A percentile compares a stretch with the other conserved stretches of the same genome.
These are phyloP conservation scores for Dascillus cervinus DNA, from an alignment of 2,888 invertebrate species.

Conservation along the genomic window DNA sequence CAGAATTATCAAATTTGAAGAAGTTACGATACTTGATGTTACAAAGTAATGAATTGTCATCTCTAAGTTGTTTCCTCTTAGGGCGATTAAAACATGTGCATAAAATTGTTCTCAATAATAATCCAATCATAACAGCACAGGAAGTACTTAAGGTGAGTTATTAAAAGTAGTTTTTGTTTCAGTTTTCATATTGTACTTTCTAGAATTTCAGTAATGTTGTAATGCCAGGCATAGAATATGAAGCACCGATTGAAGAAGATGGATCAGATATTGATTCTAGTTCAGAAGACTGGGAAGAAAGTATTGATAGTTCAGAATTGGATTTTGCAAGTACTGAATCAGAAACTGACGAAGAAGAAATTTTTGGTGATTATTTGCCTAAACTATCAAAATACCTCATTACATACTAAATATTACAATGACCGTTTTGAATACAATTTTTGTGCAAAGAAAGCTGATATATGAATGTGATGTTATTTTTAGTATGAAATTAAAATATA, in stretches of 20 bases:
- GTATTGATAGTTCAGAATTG: slow-evolving; percentile 35
- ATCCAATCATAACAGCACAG: slow-evolving; percentile 26
- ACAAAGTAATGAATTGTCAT: slow-evolving; percentile 31
- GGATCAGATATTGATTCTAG: slow-evolving; percentile 27
- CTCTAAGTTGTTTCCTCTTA: slow-evolving; percentile 26
- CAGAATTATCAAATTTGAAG: slow-evolving; percentile 27
- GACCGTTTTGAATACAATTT: too few relatives aligned
- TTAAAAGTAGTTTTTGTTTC: background rate
- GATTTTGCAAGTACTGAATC: slow-evolving; percentile 32
- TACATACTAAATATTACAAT: slow-evolving; percentile 22
- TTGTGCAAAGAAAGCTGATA: too few relatives aligned
- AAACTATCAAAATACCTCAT: slow-evolving; percentile 34
- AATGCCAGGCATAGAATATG: slow-evolving; percentile 23
- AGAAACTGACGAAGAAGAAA: slow-evolving; percentile 31
- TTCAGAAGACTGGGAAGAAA: slow-evolving; percentile 36
- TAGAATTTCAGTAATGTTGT: slow-evolving; percentile 24
- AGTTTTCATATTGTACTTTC: slow-evolving; percentile 1
- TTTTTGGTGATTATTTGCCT: slow-evolving; percentile 28
- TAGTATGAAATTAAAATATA: too few relatives aligned
- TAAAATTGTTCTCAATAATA: slow-evolving; percentile 34
- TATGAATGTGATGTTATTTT: too few relatives aligned
- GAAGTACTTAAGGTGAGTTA: slow-evolving; percentile 23
- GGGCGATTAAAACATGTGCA: slow-evolving; percentile 26
- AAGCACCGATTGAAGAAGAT: slow-evolving; percentile 7
- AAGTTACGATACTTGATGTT: slow-evolving; percentile 31